These are phyloP conservation scores for Eubucco bourcierii DNA, from an alignment of 2,113 vertebrate genomes.

Conservation along the genomic window DNA sequence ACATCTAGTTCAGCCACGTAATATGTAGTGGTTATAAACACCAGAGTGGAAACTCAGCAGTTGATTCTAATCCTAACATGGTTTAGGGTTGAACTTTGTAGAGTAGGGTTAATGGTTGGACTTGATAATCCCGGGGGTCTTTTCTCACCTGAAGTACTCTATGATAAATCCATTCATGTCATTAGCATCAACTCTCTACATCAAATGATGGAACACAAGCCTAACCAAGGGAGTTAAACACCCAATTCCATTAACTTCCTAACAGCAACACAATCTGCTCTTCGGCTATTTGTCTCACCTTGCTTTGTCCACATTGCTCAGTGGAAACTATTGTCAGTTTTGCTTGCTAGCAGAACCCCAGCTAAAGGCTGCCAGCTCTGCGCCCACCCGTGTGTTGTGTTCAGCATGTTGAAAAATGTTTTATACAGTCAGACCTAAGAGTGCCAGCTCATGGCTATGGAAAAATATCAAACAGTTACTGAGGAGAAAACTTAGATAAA, in stretches of 20 bases:
- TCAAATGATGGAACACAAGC: background rate
- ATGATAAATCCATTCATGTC: background rate
- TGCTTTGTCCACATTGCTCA: background rate
- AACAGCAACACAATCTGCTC: background rate
- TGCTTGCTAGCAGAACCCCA: background rate
- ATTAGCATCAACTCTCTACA: background rate
- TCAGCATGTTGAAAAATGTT: background rate
- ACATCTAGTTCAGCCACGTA: background rate
- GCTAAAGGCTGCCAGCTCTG: background rate
- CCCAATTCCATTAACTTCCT: background rate
- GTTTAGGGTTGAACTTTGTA: too few species aligned
- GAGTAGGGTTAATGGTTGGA: too few species aligned
- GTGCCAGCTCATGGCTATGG: conserved; percentile 2
- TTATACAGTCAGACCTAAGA: background rate
- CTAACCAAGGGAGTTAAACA: background rate
- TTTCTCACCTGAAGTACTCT: too few species aligned
- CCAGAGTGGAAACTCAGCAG: background rate
- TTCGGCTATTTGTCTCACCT: background rate
- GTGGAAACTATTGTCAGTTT: background rate
- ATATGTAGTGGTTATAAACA: background rate
- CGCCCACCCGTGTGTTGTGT: background rate
- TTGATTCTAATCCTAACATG: background rate
- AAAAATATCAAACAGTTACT: background rate
- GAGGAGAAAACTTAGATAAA: background rate
- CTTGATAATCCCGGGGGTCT: too few species aligned